Conservation (phyloP, 2,888 invertebrate species). For the Lymantria monacha region DNA sequence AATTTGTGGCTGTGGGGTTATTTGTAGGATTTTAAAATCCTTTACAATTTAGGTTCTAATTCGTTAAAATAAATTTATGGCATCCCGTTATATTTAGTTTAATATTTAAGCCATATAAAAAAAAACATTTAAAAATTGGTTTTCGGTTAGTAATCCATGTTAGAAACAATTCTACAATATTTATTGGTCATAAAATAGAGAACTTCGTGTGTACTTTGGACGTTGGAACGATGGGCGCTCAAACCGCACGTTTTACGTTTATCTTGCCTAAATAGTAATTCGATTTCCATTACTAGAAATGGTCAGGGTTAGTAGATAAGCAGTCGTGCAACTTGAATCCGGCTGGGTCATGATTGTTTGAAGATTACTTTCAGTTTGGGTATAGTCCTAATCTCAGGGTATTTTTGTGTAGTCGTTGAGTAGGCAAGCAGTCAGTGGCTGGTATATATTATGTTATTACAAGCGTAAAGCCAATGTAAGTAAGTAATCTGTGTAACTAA, state of each 20-base stretch:
- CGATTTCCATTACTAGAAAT: conserved; percentile 69
- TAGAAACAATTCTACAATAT: conserved; percentile 13
- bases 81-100: too few species aligned
- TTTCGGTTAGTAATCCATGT: not conserved
- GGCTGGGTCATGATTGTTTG: conserved; percentile 50
- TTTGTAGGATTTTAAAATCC: too few species aligned
- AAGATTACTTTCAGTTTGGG: conserved; percentile 59
- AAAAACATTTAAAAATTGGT: not conserved
- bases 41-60: too few species aligned
- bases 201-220: conserved; percentile 41
- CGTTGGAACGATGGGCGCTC: conserved; percentile 32
- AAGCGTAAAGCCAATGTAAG: conserved; percentile 34
- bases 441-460: conserved; percentile 55
- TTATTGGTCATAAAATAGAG: conserved; percentile 34
- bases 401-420: conserved; percentile 48
- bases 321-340: conserved; percentile 46
- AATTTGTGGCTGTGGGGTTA: too few species aligned
- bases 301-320: conserved; percentile 62
- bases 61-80: too few species aligned
- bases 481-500: conserved; percentile 36
- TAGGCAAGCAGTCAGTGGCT: conserved; percentile 33
- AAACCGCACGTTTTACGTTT: conserved; percentile 57
- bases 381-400: conserved; percentile 47
- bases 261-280: conserved; percentile 69
- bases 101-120: too few species aligned